These are phyloP conservation scores for Mesorhabditis sp. DNA, from an alignment of 2,888 invertebrate species.

Conservation along the genomic window DNA sequence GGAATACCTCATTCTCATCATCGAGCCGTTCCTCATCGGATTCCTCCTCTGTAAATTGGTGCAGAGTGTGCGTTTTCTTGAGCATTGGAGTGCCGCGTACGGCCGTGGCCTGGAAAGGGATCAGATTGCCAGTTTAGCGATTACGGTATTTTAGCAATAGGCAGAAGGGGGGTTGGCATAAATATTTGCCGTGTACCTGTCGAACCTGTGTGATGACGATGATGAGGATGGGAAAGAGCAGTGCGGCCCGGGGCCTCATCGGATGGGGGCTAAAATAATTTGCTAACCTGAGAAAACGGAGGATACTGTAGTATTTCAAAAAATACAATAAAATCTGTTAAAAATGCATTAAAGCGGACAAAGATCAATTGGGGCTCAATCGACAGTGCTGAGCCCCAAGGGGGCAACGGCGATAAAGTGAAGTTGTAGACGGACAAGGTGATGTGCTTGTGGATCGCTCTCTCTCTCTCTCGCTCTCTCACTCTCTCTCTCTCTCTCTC, in stretches of 20 bases:
- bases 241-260: not conserved
- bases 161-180: too few relatives aligned
- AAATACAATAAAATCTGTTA: not conserved
- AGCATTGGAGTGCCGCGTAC: not conserved
- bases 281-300: not conserved
- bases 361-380: not conserved
- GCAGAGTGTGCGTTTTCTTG: not conserved
- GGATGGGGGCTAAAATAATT: not conserved
- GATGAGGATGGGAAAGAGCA: not conserved
- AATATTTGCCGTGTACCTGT: not conserved
- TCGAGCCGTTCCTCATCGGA: not conserved
- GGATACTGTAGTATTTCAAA: not conserved
- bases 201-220: not conserved
- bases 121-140: too few relatives aligned
- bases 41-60: constrained; percentile 4
- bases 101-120: not conserved
- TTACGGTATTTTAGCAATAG: too few relatives aligned
- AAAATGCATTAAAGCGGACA: not conserved
- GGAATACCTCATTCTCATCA: constrained; percentile 4
- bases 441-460: not conserved
- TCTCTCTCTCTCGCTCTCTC: not conserved
- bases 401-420: not conserved
- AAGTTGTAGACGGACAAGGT: not conserved
- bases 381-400: not conserved
- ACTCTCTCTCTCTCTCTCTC: not conserved